A percentile compares a stretch with the other conserved stretches of the same genome.
phyloP scores from a whole-genome alignment of 2,113 vertebrate genomes.

The Odobenus rosmarus region DNA sequence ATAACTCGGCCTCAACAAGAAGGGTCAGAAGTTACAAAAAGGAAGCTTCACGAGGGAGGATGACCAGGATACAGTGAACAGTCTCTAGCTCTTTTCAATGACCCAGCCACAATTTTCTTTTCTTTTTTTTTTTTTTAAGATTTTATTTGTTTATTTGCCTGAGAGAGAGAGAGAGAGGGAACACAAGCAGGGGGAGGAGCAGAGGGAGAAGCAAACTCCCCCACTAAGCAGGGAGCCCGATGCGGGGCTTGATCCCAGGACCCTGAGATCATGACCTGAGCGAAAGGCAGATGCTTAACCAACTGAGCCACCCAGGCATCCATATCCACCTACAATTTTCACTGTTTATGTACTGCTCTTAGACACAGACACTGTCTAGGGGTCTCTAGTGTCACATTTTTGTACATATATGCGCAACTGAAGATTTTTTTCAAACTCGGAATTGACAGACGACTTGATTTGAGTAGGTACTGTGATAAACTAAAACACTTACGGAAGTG shows the following conservation, averaged over 20 bases:
- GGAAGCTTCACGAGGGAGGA: not conserved
- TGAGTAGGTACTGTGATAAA: not conserved
- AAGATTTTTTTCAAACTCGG: not conserved
- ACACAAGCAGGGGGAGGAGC: too few species aligned
- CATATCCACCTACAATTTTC: not conserved
- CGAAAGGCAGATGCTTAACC: too few species aligned
- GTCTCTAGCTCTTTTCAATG: not conserved
- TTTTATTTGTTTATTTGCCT: too few species aligned
- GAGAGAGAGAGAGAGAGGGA: too few species aligned
- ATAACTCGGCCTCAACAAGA: not conserved
- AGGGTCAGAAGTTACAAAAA: not conserved
- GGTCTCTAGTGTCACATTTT: not conserved
- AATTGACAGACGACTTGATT: not conserved
- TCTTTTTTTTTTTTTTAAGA: too few species aligned
- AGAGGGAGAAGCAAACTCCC: too few species aligned
- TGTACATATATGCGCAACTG: not conserved
- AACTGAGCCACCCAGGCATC: too few species aligned
- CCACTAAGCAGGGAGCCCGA: too few species aligned
- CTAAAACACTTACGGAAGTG: not conserved
- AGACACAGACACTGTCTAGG: not conserved
- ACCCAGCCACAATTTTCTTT: not conserved
- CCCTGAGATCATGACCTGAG: too few species aligned
- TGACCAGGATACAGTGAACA: not conserved
- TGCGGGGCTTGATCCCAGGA: too few species aligned
- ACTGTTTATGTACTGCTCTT: not conserved